Conservation (phyloP, 2,113 vertebrate genomes). For the Otocyon megalotis region DNA sequence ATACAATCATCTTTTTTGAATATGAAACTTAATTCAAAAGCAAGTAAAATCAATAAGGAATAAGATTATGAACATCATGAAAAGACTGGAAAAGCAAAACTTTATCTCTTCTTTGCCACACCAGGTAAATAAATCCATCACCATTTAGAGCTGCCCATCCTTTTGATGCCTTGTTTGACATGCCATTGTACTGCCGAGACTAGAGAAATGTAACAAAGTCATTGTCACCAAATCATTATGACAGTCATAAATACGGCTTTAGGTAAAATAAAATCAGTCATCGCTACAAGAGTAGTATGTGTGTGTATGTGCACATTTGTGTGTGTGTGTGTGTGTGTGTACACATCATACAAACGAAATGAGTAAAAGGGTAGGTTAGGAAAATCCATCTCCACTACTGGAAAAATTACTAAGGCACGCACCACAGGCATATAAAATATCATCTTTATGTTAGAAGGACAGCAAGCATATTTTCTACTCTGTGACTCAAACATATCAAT, state of each 20-base stretch:
- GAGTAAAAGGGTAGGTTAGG: not conserved
- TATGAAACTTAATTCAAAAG: not conserved
- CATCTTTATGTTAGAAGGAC: not conserved
- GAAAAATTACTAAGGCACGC: not conserved
- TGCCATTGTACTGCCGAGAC: not conserved
- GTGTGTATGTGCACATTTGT: not conserved
- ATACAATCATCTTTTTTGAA: not conserved
- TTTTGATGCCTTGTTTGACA: not conserved
- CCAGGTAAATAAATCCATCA: not conserved
- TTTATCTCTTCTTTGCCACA: not conserved
- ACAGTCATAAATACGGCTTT: not conserved
- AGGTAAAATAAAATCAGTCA: slow-evolving; percentile 34
- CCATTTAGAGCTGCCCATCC: not conserved
- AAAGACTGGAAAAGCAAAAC: not conserved
- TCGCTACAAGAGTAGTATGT: not conserved
- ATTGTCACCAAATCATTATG: not conserved
- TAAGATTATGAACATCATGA: not conserved
- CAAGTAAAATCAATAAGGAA: not conserved
- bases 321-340: not conserved
- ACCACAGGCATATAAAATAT: not conserved
- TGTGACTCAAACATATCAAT: not conserved
- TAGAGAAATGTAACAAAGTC: not conserved
- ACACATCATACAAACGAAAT: not conserved
- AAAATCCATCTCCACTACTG: not conserved
- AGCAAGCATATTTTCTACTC: not conserved